A percentile compares a stretch with the other conserved stretches of the same genome.
These are phyloP conservation scores for Orthosia gothica DNA, from an alignment of 2,888 invertebrate species.

Conservation along the genomic window DNA sequence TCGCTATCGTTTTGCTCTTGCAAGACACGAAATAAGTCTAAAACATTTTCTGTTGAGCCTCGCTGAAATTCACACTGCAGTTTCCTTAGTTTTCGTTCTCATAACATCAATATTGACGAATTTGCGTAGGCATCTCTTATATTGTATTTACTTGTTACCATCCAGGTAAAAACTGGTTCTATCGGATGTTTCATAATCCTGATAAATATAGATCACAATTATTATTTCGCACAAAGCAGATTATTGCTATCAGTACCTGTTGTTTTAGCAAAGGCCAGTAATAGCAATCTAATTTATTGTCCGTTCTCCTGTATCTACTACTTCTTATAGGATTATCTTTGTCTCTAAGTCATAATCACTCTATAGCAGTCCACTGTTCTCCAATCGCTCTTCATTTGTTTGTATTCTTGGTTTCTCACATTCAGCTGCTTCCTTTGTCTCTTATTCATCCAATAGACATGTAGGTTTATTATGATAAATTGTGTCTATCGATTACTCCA, in stretches of 20 bases:
- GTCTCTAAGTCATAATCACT: background rate
- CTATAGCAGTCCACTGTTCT: background rate
- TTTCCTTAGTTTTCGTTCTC: background rate
- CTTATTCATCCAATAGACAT: background rate
- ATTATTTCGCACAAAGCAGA: too few species aligned
- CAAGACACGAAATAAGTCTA: too few species aligned
- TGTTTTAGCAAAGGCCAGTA: too few species aligned
- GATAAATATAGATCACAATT: constrained; percentile 14
- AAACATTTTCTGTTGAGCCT: background rate
- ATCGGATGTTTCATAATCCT: background rate
- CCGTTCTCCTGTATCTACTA: constrained; percentile 9
- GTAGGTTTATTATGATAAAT: constrained; percentile 20
- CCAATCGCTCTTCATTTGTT: background rate
- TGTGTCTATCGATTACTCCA: constrained; percentile 17
- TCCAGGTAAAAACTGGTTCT: constrained; percentile 12
- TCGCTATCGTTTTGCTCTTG: too few species aligned
- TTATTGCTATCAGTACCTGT: too few species aligned
- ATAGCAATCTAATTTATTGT: background rate
- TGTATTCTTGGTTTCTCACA: background rate
- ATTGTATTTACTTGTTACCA: background rate
- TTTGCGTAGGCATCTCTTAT: constrained; percentile 5
- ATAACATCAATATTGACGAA: constrained; percentile 4
- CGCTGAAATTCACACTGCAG: background rate
- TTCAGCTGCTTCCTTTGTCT: background rate
- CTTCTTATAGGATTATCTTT: background rate